Percentiles rank a stretch among this genome's conserved stretches.
phyloP scores from a whole-genome alignment of 2,888 invertebrate species.

The Macrophya annulata region DNA sequence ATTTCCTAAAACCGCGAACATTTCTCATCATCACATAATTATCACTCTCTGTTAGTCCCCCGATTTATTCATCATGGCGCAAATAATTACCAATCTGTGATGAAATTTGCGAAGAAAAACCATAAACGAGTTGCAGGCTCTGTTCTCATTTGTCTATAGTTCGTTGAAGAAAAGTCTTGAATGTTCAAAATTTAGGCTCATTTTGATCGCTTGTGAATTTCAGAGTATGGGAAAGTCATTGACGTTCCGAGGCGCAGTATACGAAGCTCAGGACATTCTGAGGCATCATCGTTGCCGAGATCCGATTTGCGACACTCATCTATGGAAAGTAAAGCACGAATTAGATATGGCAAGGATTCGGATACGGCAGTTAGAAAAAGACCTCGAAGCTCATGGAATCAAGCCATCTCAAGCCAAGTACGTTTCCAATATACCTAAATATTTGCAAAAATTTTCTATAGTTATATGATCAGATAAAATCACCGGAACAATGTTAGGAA shows the following conservation, averaged over 20 bases:
- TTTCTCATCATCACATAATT: no score
- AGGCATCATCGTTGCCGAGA: conserved; percentile 89
- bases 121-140: no score
- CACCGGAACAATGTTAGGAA: neutral
- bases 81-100: no score
- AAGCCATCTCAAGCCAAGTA: conserved; percentile 85
- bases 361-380: conserved; percentile 92
- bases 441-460: neutral
- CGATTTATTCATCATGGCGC: no score
- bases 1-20: no score
- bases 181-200: neutral
- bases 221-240: conserved; percentile 88
- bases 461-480: neutral
- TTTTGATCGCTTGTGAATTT: neutral
- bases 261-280: conserved; percentile 89
- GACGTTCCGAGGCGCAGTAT: conserved; percentile 91
- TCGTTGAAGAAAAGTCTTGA: neutral
- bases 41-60: no score
- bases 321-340: conserved; percentile 96
- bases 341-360: conserved; percentile 92
- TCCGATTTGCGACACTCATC: conserved; percentile 89
- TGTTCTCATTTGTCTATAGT: neutral
- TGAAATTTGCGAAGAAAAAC: no score
- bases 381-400: conserved; percentile 91
- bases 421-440: conserved; percentile 53